Evolutionary conservation across 53 echinoderm and acorn worm genomes (phyloP).

Genomic region (Henricia sp.): DNA sequence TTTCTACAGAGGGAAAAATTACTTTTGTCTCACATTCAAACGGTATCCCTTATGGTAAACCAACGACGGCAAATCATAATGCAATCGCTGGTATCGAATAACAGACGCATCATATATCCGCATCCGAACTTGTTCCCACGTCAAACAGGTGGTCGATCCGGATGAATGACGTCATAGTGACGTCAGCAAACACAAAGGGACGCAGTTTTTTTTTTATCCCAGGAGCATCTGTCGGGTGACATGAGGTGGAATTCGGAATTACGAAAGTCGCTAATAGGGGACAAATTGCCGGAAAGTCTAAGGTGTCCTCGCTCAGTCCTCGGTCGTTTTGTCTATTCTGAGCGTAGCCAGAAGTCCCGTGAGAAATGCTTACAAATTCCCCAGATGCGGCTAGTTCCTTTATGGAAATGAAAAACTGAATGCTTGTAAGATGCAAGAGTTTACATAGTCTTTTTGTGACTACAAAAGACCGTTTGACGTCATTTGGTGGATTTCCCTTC

Average conservation of each 20-base stretch:
- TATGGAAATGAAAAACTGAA: too few relatives aligned
- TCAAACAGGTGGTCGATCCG: slow-evolving; percentile 46
- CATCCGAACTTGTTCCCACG: slow-evolving; percentile 40
- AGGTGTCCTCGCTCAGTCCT: not conserved
- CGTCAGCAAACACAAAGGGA: slow-evolving; percentile 29
- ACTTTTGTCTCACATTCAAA: too few relatives aligned
- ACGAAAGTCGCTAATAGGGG: not conserved
- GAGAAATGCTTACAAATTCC: too few relatives aligned
- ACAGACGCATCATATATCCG: slow-evolving; percentile 50
- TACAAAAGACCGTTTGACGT: too few relatives aligned
- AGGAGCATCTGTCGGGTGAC: not conserved
- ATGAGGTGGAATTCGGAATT: slow-evolving; percentile 15
- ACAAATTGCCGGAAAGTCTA: slow-evolving; percentile 1
- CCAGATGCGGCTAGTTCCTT: too few relatives aligned
- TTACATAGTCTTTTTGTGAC: too few relatives aligned
- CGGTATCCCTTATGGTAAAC: too few relatives aligned
- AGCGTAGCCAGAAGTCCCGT: not conserved
- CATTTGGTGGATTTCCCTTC: too few relatives aligned
- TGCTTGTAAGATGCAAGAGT: too few relatives aligned
- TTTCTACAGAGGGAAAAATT: too few relatives aligned
- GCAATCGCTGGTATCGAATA: slow-evolving; percentile 20
- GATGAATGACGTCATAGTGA: slow-evolving; percentile 48
- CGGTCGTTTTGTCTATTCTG: not conserved
- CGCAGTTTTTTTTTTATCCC: not conserved
- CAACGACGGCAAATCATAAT: slow-evolving; percentile 15